Evolutionary conservation across 2,797 vertebrate genomes (phyloP).

Genomic region (Pterois miles): DNA sequence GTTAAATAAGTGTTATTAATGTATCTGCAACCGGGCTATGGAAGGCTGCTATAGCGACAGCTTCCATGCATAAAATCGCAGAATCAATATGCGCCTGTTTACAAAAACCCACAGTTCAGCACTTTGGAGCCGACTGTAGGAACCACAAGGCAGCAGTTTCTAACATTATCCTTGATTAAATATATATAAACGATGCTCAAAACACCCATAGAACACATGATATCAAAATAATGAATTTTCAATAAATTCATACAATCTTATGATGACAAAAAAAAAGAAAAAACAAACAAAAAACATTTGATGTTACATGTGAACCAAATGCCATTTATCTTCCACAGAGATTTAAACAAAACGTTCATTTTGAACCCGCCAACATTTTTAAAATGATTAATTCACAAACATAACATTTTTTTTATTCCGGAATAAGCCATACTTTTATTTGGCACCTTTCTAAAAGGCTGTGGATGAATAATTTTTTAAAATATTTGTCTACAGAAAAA

Average conservation of each 20-base stretch:
- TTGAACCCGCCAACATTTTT: too few species aligned
- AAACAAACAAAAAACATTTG: too few species aligned
- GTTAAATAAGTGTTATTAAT: conserved; percentile 18
- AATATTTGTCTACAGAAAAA: too few species aligned
- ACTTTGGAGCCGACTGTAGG: conserved; percentile 69
- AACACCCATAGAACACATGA: not conserved
- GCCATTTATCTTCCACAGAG: too few species aligned
- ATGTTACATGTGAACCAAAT: too few species aligned
- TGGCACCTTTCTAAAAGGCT: too few species aligned
- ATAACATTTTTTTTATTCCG: too few species aligned
- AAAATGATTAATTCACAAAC: too few species aligned
- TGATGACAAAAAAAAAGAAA: not conserved
- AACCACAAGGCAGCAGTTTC: conserved; percentile 75
- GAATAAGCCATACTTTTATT: too few species aligned
- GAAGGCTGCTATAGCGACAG: conserved; percentile 65
- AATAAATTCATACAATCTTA: not conserved
- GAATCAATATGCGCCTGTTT: conserved; percentile 76
- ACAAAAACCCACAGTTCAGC: conserved; percentile 75
- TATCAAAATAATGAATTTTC: not conserved
- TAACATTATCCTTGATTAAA: not conserved
- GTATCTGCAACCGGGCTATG: conserved; percentile 84
- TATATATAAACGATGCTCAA: not conserved
- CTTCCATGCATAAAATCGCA: conserved; percentile 80
- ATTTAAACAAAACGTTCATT: too few species aligned
- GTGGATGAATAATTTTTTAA: too few species aligned